phyloP scores from a whole-genome alignment of 2,797 vertebrate genomes.

The Florisuga fusca region DNA sequence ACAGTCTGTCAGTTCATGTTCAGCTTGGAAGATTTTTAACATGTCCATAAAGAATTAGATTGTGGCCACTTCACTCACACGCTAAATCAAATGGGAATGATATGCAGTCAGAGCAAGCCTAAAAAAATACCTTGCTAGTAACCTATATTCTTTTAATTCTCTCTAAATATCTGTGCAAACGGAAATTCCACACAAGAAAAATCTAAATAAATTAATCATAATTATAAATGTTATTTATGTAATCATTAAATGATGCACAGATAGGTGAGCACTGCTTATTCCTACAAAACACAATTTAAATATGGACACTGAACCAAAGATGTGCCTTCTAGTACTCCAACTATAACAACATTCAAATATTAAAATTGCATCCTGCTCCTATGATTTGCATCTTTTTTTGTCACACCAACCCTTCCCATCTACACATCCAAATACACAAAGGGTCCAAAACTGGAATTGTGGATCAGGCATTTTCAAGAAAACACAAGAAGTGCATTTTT shows the following conservation, averaged over 20 bases:
- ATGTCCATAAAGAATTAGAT: neutral
- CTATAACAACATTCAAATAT: neutral
- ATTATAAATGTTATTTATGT: slow-evolving; percentile 28
- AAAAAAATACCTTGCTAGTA: neutral
- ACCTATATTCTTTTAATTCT: slow-evolving; percentile 10
- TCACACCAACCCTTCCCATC: neutral
- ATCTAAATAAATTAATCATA: slow-evolving; percentile 41
- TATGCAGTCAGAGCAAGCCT: neutral
- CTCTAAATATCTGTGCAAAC: neutral
- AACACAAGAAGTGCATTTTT: neutral
- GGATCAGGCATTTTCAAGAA: neutral
- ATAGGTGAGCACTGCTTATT: slow-evolving; percentile 22
- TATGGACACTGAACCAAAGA: neutral
- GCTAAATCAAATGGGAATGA: neutral
- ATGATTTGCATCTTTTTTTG: neutral
- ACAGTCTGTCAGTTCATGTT: neutral
- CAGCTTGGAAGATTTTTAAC: neutral
- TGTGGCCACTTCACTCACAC: neutral
- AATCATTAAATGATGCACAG: slow-evolving; percentile 39
- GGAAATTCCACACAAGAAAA: slow-evolving; percentile 38
- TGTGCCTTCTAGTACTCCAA: neutral
- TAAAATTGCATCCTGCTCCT: neutral
- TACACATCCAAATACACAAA: neutral
- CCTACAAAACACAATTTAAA: neutral
- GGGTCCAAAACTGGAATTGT: neutral